phyloP scores from a whole-genome alignment of 2,797 vertebrate genomes.

The Typhlichthys eigenmanni region DNA sequence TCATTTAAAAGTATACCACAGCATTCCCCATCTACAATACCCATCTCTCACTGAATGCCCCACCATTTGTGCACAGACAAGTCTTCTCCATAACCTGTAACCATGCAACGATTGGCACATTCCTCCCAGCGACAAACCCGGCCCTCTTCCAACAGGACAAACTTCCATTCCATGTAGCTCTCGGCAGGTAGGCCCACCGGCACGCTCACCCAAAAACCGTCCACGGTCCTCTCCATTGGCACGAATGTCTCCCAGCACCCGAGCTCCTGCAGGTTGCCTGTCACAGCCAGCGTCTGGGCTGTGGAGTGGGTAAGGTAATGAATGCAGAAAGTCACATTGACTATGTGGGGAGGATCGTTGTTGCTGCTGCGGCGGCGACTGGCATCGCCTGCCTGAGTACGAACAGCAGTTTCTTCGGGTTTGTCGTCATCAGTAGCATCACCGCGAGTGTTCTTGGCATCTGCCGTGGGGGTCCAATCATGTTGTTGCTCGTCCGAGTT shows the following conservation, averaged over 20 bases:
- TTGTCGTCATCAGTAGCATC: conserved; percentile 4
- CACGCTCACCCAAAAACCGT: conserved; percentile 84
- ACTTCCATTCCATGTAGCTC: conserved; percentile 89
- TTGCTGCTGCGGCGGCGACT: conserved; percentile 63
- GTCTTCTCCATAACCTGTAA: conserved; percentile 80
- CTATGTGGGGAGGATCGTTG: conserved; percentile 72
- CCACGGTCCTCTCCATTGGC: conserved; percentile 74
- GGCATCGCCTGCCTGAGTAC: conserved; percentile 38
- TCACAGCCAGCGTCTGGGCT: conserved; percentile 81
- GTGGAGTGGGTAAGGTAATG: conserved; percentile 84
- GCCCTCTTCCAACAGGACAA: conserved; percentile 87
- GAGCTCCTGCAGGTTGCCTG: conserved; percentile 84
- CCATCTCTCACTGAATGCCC: conserved; percentile 76
- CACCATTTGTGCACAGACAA: conserved; percentile 82
- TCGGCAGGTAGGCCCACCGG: conserved; percentile 78
- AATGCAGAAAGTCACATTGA: conserved; percentile 82
- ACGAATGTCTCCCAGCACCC: conserved; percentile 86
- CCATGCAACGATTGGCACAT: conserved; percentile 83
- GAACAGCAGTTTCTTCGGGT: background rate
- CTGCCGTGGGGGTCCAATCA: background rate
- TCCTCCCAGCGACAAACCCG: conserved; percentile 91
- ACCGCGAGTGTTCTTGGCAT: background rate
- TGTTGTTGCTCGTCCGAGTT: conserved; percentile 5
- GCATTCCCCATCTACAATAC: no score
- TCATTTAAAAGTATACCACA: background rate